A percentile compares a stretch with the other conserved stretches of the same genome.
phyloP scores from a whole-genome alignment of 2,797 vertebrate species.

The Chelon auratus region DNA sequence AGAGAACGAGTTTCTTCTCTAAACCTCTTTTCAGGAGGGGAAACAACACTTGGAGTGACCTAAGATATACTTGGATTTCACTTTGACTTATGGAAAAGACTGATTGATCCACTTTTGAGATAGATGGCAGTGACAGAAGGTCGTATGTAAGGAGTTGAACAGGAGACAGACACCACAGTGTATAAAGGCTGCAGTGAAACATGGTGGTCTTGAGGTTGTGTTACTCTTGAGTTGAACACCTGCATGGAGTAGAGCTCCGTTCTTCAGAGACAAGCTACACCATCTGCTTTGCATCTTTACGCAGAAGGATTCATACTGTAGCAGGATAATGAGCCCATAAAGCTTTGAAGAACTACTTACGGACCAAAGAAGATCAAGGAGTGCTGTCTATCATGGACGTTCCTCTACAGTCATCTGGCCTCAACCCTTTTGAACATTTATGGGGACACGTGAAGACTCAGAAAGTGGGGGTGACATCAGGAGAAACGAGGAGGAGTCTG shows the following conservation, averaged over 20 bases:
- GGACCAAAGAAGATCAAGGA: not conserved
- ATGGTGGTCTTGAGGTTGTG: not conserved
- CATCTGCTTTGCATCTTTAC: conserved; percentile 2
- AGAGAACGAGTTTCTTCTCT: not conserved
- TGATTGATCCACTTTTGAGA: not conserved
- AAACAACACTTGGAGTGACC: not conserved
- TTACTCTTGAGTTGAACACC: not conserved
- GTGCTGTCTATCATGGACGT: not conserved
- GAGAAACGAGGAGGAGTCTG: not conserved
- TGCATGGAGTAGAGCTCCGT: conserved; percentile 1
- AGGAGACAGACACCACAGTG: not conserved
- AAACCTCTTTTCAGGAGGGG: not conserved
- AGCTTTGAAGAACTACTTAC: not conserved
- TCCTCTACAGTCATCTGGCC: not conserved
- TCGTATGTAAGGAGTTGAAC: not conserved
- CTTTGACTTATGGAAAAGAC: not conserved
- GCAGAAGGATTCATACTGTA: conserved; percentile 8
- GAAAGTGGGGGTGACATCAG: not conserved
- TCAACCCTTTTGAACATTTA: not conserved
- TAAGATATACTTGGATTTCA: not conserved
- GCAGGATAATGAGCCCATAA: conserved; percentile 3
- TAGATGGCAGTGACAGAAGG: too few species aligned
- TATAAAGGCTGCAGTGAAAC: not conserved
- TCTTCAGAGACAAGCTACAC: conserved; percentile 3
- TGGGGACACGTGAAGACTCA: not conserved